These are phyloP conservation scores for Oxygymnocypris stewartii DNA, from an alignment of 2,113 vertebrate species.

Conservation along the genomic window DNA sequence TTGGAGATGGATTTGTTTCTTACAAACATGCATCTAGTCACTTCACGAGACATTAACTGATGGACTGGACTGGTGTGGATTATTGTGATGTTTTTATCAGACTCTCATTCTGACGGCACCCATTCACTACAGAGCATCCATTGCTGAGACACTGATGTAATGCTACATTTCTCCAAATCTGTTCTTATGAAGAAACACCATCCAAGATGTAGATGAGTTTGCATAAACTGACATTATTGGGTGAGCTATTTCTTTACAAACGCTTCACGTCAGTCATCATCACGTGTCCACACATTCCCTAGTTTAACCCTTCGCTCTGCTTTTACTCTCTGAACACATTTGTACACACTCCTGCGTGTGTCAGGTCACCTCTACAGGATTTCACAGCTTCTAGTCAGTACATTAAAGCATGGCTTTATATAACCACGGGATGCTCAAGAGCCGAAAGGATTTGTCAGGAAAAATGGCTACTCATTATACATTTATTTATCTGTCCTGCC, in stretches of 20 bases:
- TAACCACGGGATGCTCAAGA: neutral
- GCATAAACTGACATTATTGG: neutral
- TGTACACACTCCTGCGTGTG: neutral
- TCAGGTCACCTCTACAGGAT: neutral
- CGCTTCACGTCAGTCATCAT: neutral
- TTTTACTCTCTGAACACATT: neutral
- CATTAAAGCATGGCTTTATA: neutral
- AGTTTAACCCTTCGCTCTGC: neutral
- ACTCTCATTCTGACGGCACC: neutral
- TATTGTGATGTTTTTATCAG: no score
- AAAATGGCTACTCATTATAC: neutral
- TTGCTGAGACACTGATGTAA: no score
- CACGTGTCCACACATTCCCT: neutral
- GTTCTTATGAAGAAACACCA: neutral
- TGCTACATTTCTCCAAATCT: neutral
- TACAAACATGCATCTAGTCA: no score
- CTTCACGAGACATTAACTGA: no score
- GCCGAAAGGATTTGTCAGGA: conserved; percentile 3
- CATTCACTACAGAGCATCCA: neutral
- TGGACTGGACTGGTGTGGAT: no score
- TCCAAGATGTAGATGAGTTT: no score
- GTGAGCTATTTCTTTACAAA: neutral
- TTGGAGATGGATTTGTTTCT: no score
- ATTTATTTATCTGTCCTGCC: neutral
- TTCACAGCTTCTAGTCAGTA: neutral